Percentiles rank a stretch among this genome's conserved stretches.
These are phyloP conservation scores for Echinarachnius parma DNA, from an alignment of 53 echinoderm and acorn worm genomes.

Conservation along the genomic window DNA sequence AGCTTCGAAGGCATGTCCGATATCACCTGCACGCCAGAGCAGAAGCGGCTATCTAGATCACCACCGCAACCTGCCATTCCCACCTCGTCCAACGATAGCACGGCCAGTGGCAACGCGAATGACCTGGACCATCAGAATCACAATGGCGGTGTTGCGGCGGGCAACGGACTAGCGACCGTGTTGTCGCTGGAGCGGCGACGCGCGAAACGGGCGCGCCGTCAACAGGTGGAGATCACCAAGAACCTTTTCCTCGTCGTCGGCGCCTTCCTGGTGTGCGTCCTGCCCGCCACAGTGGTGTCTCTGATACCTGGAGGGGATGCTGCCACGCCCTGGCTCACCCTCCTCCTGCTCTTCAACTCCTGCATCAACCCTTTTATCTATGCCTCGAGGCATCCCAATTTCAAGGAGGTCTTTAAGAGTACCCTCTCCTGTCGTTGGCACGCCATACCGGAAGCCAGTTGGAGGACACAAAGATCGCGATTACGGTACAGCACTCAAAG, in stretches of 20 bases:
- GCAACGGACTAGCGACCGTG: conserved; percentile 6
- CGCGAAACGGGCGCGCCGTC: conserved; percentile 20
- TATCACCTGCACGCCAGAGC: conserved; percentile 27
- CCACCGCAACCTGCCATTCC: background rate
- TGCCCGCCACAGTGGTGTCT: conserved; percentile 49
- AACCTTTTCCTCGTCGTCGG: conserved; percentile 62
- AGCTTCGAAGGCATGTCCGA: conserved; percentile 39
- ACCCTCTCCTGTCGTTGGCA: conserved; percentile 7
- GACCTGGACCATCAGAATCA: conserved; percentile 13
- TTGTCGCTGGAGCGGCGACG: conserved; percentile 29
- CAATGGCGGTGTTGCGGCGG: conserved; percentile 10
- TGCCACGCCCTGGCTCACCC: conserved; percentile 52
- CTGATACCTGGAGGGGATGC: conserved; percentile 52
- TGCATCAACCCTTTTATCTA: conserved; percentile 63
- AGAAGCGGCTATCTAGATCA: conserved; percentile 10
- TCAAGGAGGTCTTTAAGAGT: conserved; percentile 54
- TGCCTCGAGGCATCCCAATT: conserved; percentile 61
- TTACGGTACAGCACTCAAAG: conserved; percentile 6
- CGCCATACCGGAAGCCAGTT: conserved; percentile 22
- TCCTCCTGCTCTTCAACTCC: conserved; percentile 52
- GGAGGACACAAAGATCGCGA: conserved; percentile 19
- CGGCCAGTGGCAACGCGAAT: conserved; percentile 16
- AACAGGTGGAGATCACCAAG: conserved; percentile 56
- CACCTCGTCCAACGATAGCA: conserved; percentile 4
- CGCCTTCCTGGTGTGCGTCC: conserved; percentile 56